phyloP scores from a whole-genome alignment of 1,140 invertebrate species.

The Leptoteleia sp. region DNA sequence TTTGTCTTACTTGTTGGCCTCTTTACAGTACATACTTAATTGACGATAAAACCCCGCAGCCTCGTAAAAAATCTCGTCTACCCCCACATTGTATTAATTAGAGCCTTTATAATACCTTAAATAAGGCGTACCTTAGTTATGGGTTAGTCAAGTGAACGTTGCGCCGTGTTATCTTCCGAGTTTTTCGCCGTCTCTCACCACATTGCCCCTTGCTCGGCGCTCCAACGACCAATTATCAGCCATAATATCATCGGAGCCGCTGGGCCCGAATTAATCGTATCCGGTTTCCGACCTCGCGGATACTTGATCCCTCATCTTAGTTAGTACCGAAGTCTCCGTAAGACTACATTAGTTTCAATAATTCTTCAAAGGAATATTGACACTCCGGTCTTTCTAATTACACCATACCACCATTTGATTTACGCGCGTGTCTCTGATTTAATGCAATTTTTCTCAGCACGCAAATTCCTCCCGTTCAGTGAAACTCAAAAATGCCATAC shows the following conservation, averaged over 20 bases:
- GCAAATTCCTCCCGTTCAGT: too few species aligned
- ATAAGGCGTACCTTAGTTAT: slow-evolving; percentile 77
- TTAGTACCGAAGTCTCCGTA: slow-evolving; percentile 54
- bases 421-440: too few species aligned
- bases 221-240: slow-evolving; percentile 79
- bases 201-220: slow-evolving; percentile 66
- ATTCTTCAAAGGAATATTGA: too few species aligned
- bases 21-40: slow-evolving; percentile 75
- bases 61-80: slow-evolving; percentile 78
- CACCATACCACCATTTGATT: too few species aligned
- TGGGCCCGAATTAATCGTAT: slow-evolving; percentile 78
- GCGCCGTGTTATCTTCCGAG: slow-evolving; percentile 75
- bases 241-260: slow-evolving; percentile 76
- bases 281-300: slow-evolving; percentile 77
- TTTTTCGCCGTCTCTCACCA: slow-evolving; percentile 68
- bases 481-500: too few species aligned
- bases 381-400: too few species aligned
- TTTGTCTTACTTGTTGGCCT: slow-evolving; percentile 66
- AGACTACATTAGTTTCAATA: slow-evolving; percentile 48
- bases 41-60: slow-evolving; percentile 78
- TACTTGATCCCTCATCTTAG: slow-evolving; percentile 67
- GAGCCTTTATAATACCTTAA: slow-evolving; percentile 77
- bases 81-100: slow-evolving; percentile 80
- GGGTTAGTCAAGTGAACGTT: slow-evolving; percentile 73
- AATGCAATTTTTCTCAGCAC: too few species aligned